A percentile compares a stretch with the other conserved stretches of the same genome.
phyloP scores from a whole-genome alignment of 2,888 invertebrate species.

The Polydrusus tereticollis region DNA sequence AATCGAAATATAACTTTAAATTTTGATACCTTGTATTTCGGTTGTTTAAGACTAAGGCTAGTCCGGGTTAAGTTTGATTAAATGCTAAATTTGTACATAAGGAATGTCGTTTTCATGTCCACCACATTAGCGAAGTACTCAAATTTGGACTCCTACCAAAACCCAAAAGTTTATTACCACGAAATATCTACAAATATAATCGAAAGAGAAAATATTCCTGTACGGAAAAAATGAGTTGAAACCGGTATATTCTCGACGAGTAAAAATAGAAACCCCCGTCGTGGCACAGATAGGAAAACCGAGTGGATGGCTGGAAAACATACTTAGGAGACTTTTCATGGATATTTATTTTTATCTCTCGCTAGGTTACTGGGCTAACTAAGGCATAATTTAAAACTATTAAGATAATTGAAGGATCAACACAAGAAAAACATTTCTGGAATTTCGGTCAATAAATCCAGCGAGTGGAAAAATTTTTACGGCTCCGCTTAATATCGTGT shows the following conservation, averaged over 20 bases:
- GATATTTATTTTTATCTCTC: slow-evolving; percentile 20
- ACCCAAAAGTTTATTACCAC: too few relatives aligned
- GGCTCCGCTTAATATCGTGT: not conserved
- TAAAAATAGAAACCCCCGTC: slow-evolving; percentile 39
- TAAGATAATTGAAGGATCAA: too few relatives aligned
- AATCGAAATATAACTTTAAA: too few relatives aligned
- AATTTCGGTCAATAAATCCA: too few relatives aligned
- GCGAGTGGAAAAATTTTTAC: not conserved
- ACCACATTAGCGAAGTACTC: too few relatives aligned
- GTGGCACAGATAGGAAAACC: slow-evolving; percentile 34
- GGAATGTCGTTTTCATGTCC: too few relatives aligned
- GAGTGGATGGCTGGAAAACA: slow-evolving; percentile 20
- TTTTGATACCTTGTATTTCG: too few relatives aligned
- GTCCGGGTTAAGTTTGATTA: too few relatives aligned
- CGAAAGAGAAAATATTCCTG: not conserved
- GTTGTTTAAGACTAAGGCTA: too few relatives aligned
- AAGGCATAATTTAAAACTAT: slow-evolving; percentile 2
- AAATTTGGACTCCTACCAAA: too few relatives aligned
- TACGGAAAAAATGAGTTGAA: slow-evolving; percentile 37
- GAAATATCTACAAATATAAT: not conserved
- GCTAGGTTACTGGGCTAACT: not conserved
- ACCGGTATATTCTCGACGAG: slow-evolving; percentile 33
- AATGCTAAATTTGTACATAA: too few relatives aligned
- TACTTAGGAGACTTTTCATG: slow-evolving; percentile 21
- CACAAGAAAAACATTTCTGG: too few relatives aligned